A percentile compares a stretch with the other conserved stretches of the same genome.
Evolutionary conservation across 2,113 vertebrate genomes (phyloP).

Genomic region (Siphamia tubifer): DNA sequence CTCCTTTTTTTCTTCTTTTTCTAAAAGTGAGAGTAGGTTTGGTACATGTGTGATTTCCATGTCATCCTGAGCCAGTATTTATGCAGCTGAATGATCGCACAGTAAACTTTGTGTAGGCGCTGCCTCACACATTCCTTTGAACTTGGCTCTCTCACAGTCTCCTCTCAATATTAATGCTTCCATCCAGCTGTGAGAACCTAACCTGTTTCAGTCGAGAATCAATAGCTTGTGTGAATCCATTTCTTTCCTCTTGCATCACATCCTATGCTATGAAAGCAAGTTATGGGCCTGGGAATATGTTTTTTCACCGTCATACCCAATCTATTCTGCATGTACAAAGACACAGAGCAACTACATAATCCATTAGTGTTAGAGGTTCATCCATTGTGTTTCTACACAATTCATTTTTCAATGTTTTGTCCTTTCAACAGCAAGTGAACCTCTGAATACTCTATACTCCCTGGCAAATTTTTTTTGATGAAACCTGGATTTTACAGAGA

Average conservation of each 20-base stretch:
- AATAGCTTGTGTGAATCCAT: constrained; percentile 51
- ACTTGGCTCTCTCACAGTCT: constrained; percentile 19
- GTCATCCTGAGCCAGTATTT: not conserved
- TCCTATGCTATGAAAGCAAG: constrained; percentile 40
- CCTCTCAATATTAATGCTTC: constrained; percentile 49
- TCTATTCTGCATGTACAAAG: constrained; percentile 10
- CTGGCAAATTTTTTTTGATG: too few species aligned
- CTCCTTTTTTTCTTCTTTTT: too few species aligned
- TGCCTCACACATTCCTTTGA: constrained; percentile 50
- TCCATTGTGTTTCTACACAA: too few species aligned
- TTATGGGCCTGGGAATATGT: constrained; percentile 22
- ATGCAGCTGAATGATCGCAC: not conserved
- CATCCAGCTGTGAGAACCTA: constrained; percentile 49
- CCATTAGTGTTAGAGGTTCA: not conserved
- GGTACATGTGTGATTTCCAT: not conserved
- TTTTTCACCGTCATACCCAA: constrained; percentile 22
- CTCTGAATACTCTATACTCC: too few species aligned
- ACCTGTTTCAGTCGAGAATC: constrained; percentile 54
- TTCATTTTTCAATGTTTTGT: too few species aligned
- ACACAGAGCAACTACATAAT: not conserved
- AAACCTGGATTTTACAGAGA: too few species aligned
- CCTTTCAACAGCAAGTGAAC: too few species aligned
- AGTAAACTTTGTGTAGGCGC: not conserved
- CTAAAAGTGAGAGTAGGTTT: not conserved
- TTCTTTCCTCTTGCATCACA: constrained; percentile 75